Conservation (phyloP, 1,140 invertebrate species). For the Steinernema khuongi region DNA sequence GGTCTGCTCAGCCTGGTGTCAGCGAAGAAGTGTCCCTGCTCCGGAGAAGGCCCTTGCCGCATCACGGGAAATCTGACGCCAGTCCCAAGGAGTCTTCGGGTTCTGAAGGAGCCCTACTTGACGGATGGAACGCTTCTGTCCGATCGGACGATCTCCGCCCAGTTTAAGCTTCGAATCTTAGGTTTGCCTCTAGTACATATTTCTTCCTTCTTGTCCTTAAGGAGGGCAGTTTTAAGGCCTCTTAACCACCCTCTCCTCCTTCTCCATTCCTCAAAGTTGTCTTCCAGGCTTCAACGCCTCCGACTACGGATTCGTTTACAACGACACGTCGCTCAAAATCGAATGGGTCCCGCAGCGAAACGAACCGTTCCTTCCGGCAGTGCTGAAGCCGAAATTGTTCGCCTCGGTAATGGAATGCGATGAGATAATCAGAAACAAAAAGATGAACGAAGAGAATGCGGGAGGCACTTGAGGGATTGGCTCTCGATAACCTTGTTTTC, state of each 20-base stretch:
- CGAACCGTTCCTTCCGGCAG: neutral
- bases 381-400: neutral
- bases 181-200: neutral
- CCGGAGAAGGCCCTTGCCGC: neutral
- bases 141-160: neutral
- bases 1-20: no score
- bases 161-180: neutral
- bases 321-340: conserved; percentile 4
- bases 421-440: no score
- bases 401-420: neutral
- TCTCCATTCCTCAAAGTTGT: no score
- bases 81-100: neutral
- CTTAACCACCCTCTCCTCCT: no score
- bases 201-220: neutral
- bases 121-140: neutral
- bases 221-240: no score
- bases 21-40: neutral
- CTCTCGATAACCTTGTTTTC: no score
- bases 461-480: no score
- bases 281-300: neutral
- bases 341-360: neutral
- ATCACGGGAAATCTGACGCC: neutral
- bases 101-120: neutral
- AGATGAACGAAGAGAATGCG: no score
- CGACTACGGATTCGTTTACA: conserved; percentile 1